phyloP scores from a whole-genome alignment of 2,888 invertebrate genomes.

The Orthosia incerta region DNA sequence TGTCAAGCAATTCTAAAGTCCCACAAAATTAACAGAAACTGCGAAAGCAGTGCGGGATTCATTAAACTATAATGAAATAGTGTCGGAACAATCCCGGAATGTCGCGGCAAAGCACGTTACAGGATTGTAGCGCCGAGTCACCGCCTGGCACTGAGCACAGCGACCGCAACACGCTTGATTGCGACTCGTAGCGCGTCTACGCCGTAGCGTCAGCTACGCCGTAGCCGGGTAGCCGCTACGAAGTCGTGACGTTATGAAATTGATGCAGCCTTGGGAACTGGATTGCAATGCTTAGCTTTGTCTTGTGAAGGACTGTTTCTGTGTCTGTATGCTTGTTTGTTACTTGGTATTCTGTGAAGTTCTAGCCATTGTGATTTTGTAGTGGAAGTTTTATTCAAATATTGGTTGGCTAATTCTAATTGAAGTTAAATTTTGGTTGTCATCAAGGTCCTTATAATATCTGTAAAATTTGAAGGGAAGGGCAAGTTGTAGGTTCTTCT shows the following conservation, averaged over 20 bases:
- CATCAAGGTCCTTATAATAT: background rate
- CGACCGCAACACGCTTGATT: conserved; percentile 62
- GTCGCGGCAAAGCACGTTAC: conserved; percentile 4
- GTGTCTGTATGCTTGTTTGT: background rate
- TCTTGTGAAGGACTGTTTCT: background rate
- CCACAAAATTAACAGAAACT: conserved; percentile 26
- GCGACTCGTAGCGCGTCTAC: conserved; percentile 40
- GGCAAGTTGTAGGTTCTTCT: background rate
- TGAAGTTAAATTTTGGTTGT: background rate
- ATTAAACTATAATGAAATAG: conserved; percentile 47
- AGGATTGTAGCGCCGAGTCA: conserved; percentile 33
- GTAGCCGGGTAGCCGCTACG: conserved; percentile 40
- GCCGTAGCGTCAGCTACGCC: conserved; percentile 20
- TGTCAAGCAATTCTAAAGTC: background rate
- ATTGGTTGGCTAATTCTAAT: background rate
- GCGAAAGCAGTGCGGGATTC: conserved; percentile 20
- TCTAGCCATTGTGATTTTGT: background rate
- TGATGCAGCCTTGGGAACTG: conserved; percentile 29
- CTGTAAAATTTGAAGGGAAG: background rate
- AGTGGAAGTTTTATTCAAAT: background rate
- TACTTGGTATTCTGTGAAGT: background rate
- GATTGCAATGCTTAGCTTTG: conserved; percentile 32
- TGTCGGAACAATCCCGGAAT: conserved; percentile 24
- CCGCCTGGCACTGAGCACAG: conserved; percentile 51
- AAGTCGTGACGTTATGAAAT: conserved; percentile 40